Conservation (phyloP, 2,797 vertebrate genomes). For the Sebastiscus albofasciatus region DNA sequence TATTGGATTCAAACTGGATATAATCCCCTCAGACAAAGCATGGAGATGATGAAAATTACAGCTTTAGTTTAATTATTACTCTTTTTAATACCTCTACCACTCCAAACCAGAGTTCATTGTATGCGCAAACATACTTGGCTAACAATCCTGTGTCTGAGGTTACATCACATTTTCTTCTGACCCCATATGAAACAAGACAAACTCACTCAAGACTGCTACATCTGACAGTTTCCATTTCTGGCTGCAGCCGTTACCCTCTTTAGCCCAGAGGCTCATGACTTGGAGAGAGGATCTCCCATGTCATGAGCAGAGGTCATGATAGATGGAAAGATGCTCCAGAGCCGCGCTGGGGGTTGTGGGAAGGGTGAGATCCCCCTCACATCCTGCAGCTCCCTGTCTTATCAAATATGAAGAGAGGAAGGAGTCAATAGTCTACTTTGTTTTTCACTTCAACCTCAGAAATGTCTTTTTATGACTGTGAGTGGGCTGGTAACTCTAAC, state of each 20-base stretch:
- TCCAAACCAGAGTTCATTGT: not conserved
- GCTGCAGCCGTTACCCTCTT: slow-evolving; percentile 9
- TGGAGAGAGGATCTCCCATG: slow-evolving; percentile 43
- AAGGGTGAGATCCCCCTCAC: slow-evolving; percentile 58
- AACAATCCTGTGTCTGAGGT: not conserved
- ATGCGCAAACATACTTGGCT: not conserved
- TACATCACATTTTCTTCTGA: not conserved
- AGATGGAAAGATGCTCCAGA: slow-evolving; percentile 50
- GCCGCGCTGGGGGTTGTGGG: slow-evolving; percentile 61
- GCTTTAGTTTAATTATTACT: not conserved
- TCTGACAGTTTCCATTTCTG: slow-evolving; percentile 30
- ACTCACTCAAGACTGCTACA: slow-evolving; percentile 3
- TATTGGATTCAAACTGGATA: not conserved
- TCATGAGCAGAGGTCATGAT: slow-evolving; percentile 60
- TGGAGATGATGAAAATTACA: not conserved
- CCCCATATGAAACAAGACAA: not conserved
- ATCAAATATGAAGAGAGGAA: slow-evolving; percentile 31
- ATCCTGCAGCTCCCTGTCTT: slow-evolving; percentile 28
- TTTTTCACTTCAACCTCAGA: slow-evolving; percentile 12
- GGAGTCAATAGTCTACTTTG: slow-evolving; percentile 23
- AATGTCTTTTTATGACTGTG: not conserved
- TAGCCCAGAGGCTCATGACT: slow-evolving; percentile 43
- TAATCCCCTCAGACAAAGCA: not conserved
- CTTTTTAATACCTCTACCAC: not conserved
- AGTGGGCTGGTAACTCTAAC: slow-evolving; percentile 23